Percentiles rank a stretch among this genome's conserved stretches.
These are phyloP conservation scores for Euzophera pinguis DNA, from an alignment of 2,888 invertebrate species.

Conservation along the genomic window DNA sequence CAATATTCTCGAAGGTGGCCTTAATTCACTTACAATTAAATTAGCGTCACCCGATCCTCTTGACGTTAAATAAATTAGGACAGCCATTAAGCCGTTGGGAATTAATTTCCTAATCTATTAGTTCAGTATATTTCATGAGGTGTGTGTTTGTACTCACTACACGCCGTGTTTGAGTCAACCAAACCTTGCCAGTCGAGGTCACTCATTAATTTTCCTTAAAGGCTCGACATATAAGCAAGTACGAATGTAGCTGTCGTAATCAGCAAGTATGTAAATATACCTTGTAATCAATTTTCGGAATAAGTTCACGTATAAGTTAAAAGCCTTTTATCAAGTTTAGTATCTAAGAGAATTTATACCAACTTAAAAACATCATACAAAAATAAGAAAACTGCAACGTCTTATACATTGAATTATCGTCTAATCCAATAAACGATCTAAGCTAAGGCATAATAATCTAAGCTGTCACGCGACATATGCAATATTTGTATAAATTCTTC, in stretches of 20 bases:
- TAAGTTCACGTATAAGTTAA: not conserved
- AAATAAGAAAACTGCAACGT: too few species aligned
- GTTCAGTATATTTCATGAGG: constrained; percentile 34
- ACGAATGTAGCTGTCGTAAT: not conserved
- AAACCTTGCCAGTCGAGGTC: constrained; percentile 28
- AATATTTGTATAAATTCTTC: constrained; percentile 10
- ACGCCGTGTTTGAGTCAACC: constrained; percentile 24
- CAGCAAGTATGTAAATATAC: not conserved
- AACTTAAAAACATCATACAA: too few species aligned
- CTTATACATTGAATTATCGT: too few species aligned
- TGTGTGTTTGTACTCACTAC: constrained; percentile 25
- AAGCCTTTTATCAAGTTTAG: not conserved
- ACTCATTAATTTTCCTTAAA: constrained; percentile 31
- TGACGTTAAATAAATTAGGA: constrained; percentile 64
- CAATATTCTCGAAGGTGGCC: constrained; percentile 55
- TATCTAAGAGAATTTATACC: too few species aligned
- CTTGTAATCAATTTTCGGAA: not conserved
- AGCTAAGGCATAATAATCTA: not conserved
- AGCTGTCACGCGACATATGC: not conserved
- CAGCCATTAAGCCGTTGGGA: constrained; percentile 52
- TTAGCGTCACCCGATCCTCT: constrained; percentile 59
- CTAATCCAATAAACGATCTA: not conserved
- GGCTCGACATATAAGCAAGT: constrained; percentile 11
- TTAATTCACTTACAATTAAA: constrained; percentile 66
- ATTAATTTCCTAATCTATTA: constrained; percentile 59